Conservation (phyloP, 2,113 vertebrate species). For the Rhinoderma darwinii region DNA sequence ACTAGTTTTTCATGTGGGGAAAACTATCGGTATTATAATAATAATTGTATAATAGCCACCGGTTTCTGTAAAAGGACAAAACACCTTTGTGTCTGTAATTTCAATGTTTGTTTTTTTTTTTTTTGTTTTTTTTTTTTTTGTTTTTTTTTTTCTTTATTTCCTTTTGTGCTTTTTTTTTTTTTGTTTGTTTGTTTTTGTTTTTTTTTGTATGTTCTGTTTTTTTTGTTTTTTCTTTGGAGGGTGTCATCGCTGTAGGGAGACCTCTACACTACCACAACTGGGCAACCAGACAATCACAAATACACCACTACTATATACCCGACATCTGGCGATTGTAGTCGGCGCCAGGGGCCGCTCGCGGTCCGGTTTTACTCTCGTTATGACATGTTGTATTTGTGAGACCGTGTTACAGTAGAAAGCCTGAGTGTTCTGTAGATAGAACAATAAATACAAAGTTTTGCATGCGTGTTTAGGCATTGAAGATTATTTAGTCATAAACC, state of each 20-base stretch:
- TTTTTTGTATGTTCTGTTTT: no score
- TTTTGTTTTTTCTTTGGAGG: no score
- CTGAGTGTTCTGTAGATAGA: slow-evolving; percentile 39
- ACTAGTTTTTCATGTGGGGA: slow-evolving; percentile 41
- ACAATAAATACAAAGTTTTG: slow-evolving; percentile 48
- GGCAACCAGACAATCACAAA: slow-evolving; percentile 40
- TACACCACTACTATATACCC: slow-evolving; percentile 13
- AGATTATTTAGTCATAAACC: slow-evolving; percentile 23
- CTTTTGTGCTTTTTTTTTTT: no score
- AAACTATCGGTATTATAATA: slow-evolving; percentile 34
- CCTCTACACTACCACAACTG: slow-evolving; percentile 21
- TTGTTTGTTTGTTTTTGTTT: slow-evolving; percentile 1
- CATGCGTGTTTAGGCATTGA: slow-evolving; percentile 39
- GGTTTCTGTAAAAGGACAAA: slow-evolving; percentile 55
- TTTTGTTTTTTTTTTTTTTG: not conserved
- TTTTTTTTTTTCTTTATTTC: no score
- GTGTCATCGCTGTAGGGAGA: not conserved
- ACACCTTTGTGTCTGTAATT: slow-evolving; percentile 2
- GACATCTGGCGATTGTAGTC: not conserved
- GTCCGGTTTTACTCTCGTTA: slow-evolving; percentile 42
- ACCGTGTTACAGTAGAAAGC: slow-evolving; percentile 42
- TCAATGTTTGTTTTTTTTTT: not conserved
- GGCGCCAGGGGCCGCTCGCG: not conserved
- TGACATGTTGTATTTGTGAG: slow-evolving; percentile 47
- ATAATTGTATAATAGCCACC: slow-evolving; percentile 6